Evolutionary conservation across 2,113 vertebrate species (phyloP).

Genomic region (Sclerurus mexicanus): DNA sequence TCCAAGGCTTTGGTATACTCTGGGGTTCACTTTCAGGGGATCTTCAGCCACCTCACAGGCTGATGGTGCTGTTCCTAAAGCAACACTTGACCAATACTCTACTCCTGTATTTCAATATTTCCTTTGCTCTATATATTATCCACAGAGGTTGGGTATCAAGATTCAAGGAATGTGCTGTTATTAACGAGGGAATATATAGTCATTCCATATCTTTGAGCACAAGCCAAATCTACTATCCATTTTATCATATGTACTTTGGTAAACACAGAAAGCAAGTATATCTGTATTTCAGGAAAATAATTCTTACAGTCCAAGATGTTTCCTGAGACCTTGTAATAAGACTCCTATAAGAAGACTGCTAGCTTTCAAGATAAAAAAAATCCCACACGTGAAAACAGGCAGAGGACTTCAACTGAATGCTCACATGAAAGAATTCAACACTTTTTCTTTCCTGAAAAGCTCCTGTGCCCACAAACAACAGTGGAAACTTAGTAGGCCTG

Average conservation of each 20-base stretch:
- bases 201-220: not conserved
- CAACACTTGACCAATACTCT: not conserved
- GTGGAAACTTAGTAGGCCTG: not conserved
- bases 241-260: not conserved
- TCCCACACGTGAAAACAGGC: not conserved
- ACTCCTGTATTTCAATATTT: not conserved
- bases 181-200: not conserved
- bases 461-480: not conserved
- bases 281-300: not conserved
- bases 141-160: not conserved
- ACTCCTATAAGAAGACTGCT: not conserved
- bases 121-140: not conserved
- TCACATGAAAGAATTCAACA: not conserved
- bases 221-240: not conserved
- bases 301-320: not conserved
- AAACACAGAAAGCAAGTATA: not conserved
- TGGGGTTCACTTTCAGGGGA: not conserved
- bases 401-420: not conserved
- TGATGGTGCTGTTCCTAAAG: not conserved
- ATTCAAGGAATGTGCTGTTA: not conserved
- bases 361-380: not conserved
- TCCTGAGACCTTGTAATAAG: not conserved
- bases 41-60: not conserved
- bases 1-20: not conserved
- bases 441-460: not conserved